phyloP scores from a whole-genome alignment of 1,140 invertebrate genomes.

The Gryon sp. region DNA sequence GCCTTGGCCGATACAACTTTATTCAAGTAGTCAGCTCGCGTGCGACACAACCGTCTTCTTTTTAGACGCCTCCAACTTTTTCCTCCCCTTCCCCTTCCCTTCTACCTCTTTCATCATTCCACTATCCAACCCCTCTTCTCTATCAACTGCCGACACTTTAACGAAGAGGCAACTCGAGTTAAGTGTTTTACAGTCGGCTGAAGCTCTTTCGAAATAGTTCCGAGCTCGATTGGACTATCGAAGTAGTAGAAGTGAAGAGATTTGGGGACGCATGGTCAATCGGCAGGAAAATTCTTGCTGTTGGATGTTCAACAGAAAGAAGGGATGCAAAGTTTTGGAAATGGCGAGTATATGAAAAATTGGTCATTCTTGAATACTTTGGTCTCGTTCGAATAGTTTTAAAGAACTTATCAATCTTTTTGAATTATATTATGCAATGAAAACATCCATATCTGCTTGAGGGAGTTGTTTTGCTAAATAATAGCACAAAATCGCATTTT shows the following conservation, averaged over 20 bases:
- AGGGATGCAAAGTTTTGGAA: no score
- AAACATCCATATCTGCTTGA: no score
- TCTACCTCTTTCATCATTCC: not conserved
- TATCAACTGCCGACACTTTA: conserved; percentile 29
- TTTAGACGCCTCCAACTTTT: conserved; percentile 2
- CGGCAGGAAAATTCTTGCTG: conserved; percentile 17
- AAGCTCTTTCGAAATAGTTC: conserved; percentile 30
- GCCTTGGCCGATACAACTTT: conserved; percentile 47
- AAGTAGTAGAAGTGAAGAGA: conserved; percentile 7
- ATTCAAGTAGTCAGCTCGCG: conserved; percentile 50
- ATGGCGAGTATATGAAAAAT: no score
- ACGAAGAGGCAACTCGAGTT: conserved; percentile 36
- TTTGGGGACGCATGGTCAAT: conserved; percentile 19
- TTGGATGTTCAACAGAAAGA: conserved; percentile 1
- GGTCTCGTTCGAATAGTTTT: no score
- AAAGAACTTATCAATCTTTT: no score
- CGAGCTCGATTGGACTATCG: not conserved
- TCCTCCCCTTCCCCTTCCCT: not conserved
- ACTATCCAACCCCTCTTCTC: not conserved
- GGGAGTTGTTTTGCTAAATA: no score
- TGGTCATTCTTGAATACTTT: no score
- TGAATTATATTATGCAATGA: no score
- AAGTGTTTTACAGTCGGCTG: conserved; percentile 52
- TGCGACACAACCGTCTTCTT: conserved; percentile 19
- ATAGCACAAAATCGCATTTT: no score